Evolutionary conservation across 2,797 vertebrate species (phyloP).

Genomic region (Helarctos malayanus): DNA sequence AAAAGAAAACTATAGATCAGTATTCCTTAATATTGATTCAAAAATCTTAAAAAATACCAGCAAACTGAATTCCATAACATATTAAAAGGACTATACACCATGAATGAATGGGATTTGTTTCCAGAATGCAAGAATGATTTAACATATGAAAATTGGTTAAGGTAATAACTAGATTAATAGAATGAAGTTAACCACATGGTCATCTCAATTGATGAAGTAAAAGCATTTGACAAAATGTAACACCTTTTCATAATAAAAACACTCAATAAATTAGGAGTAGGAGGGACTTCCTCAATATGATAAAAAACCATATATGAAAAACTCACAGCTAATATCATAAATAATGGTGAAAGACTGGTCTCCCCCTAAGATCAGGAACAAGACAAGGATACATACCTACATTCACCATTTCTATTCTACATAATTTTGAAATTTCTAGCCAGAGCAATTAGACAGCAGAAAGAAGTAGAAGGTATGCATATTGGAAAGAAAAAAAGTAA

Average conservation of each 20-base stretch:
- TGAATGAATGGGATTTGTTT: not conserved
- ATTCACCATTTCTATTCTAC: not conserved
- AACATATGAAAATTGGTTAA: not conserved
- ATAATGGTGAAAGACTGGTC: not conserved
- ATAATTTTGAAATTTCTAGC: not conserved
- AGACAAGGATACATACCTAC: not conserved
- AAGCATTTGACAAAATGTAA: not conserved
- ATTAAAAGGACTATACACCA: not conserved
- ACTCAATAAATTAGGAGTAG: not conserved
- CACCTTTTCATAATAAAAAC: not conserved
- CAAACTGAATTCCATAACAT: not conserved
- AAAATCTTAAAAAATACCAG: not conserved
- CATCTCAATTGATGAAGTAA: not conserved
- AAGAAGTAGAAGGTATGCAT: not conserved
- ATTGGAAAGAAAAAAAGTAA: constrained; percentile 6
- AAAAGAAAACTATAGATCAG: not conserved
- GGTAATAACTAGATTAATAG: not conserved
- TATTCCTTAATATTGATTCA: not conserved
- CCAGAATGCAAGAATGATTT: not conserved
- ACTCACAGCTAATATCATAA: not conserved
- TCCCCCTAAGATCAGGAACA: not conserved
- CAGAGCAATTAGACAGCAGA: not conserved
- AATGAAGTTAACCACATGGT: not conserved
- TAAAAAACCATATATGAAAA: not conserved
- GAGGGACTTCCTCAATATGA: not conserved